Percentiles rank a stretch among this genome's conserved stretches.
phyloP scores from a whole-genome alignment of 2,113 vertebrate genomes.

The Elephantulus edwardii region DNA sequence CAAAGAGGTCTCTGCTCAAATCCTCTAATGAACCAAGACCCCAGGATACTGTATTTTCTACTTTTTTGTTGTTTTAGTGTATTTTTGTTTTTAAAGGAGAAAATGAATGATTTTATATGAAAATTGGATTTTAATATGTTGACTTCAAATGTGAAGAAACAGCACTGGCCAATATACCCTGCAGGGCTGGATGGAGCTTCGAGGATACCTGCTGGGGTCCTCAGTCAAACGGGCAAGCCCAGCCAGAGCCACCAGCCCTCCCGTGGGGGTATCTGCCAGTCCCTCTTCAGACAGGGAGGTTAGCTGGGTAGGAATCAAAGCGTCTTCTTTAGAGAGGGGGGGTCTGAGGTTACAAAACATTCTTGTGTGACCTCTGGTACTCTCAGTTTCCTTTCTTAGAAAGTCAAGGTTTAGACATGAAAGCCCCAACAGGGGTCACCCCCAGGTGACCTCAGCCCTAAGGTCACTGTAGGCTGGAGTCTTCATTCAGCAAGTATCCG shows the following conservation, averaged over 20 bases:
- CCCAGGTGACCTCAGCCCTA: not conserved
- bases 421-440: not conserved
- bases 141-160: constrained; percentile 14
- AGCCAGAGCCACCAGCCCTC: not conserved
- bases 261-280: not conserved
- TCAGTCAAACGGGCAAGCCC: fast-evolving
- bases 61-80: no score
- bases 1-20: not conserved
- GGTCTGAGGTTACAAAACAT: no score
- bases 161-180: fast-evolving
- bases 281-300: not conserved
- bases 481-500: not conserved
- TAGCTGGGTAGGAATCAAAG: no score
- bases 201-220: fast-evolving
- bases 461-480: not conserved
- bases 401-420: not conserved
- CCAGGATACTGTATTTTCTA: no score
- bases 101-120: constrained; percentile 14
- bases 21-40: not conserved
- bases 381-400: not conserved
- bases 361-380: not conserved
- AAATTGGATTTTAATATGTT: not conserved
- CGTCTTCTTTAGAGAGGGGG: not conserved
- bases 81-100: not conserved
- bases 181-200: not conserved